Base-by-base conservation (phyloP, 2,888 invertebrate species). In the Melanargia galathea region DNA sequence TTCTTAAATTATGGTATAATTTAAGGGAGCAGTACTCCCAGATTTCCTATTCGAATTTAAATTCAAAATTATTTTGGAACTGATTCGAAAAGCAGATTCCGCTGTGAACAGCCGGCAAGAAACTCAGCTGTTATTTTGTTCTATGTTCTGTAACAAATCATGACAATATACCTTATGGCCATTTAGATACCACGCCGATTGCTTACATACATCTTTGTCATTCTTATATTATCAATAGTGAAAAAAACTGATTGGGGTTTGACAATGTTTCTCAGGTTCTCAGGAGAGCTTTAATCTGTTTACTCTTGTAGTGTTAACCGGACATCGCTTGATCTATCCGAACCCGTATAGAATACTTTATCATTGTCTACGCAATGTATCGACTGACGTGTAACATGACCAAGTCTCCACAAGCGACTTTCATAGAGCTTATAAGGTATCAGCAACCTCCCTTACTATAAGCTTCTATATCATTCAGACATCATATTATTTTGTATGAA, bases 381-480 rank as follows among this genome's bases (percentile, higher is more conserved):
- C 20, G 20, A 52, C 52, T 35, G 35, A 20, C 18, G 10, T 30
- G 10, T 10, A 30, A 49, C 49, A 49, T 49, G 30, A 49, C 49
- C 49, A 13, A 33, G 35, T 20, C 35, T 51, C 30, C 51, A 35
- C 6, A 33, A 20, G 52, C 35, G 52, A 35, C 20, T 52, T 52
- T 52, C 30, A 5, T 10, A 20, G 18, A 52, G 52, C 52, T 35
- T 52, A 52, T 13, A 33, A 10, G 4, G 51, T 51, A 30, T 30
- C 20, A 52, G 20, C 52, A 52, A 20, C 13, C 33, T 52, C 35
- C 20, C 18, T 18, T 20, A 35, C 35, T 20, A 10, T 7, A 16
- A 43, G 40, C 8, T 43, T 16, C 16, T 43, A 38, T 38, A 38
- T 13, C 35, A 38, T 11, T 38, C 13, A 38, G 35, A 38, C 1